Evolutionary conservation across 1,140 invertebrate species (phyloP), one percentile per base, ranked within the genome.

Genomic region (Bursaphelenchus mucronatus): DNA sequence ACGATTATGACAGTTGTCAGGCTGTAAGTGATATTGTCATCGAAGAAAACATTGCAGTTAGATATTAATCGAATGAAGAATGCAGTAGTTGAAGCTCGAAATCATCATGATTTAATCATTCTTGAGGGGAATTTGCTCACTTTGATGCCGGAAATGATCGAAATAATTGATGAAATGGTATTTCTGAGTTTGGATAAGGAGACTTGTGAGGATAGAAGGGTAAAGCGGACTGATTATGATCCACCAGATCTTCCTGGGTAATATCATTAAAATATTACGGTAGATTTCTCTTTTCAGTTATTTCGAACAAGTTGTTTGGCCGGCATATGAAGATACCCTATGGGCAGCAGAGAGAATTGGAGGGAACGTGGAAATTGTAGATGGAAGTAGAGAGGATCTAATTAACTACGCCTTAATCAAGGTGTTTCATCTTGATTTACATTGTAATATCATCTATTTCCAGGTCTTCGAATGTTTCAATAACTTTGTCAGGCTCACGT

Each of bases 81-180:
- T 30, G 30, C 30, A 30, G 30, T 30, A 30, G 5, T 30, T 30
- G 30, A 30, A 30, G 15, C 19, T 13, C 39, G 15, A 44, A 39
- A 44, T 8, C 30, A 63, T 15, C 17, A 41, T 43, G 64, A 66
- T 41, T 13, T 66, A 8, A 19, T 66, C 8, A 45, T 66, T 41
- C 55, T 66, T 45, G 64, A 66, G 15, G 64, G 64, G 45, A 66
- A 66, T 44, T 62, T 66, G 64, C 15, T 66, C 5, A 67, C 45
- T 43, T 55, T 62, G 41, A 15, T 66, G 9, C 21, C 43, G 10
- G 30, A 21, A 5, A 17, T 66, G n/a, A 13, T 11, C 7, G 7
- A 40, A 7, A 15, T 66, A 3, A 17, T 63, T 10, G 41, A 66
- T 46, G 17, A 45, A 17, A 19, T 50, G 19, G 41, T 64, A 17